A percentile compares a stretch with the other conserved stretches of the same genome.
Conservation (phyloP, 1,140 invertebrate genomes). For the Pantala flavescens region DNA sequence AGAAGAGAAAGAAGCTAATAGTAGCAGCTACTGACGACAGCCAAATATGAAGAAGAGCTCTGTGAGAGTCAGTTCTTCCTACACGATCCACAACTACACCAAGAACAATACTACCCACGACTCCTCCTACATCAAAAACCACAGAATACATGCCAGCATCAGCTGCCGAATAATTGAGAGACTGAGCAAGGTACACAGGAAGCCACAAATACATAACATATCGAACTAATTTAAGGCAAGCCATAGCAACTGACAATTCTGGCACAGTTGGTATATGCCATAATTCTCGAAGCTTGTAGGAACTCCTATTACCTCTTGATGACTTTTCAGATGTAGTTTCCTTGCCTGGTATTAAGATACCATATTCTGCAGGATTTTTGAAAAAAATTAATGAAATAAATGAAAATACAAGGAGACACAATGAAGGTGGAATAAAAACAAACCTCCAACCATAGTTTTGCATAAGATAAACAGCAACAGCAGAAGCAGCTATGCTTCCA, state of each 20-base stretch:
- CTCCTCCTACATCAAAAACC: conserved; percentile 43
- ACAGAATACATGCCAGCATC: conserved; percentile 41
- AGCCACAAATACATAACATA: conserved; percentile 47
- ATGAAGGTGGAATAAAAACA: conserved; percentile 34
- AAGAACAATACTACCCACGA: conserved; percentile 37
- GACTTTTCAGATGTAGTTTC: conserved; percentile 20
- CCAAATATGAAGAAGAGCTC: conserved; percentile 35
- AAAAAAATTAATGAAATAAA: conserved; percentile 33
- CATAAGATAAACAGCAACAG: conserved; percentile 39
- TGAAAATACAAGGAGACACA: conserved; percentile 33
- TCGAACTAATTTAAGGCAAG: conserved; percentile 42
- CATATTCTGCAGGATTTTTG: conserved; percentile 33
- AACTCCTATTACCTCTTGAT: background rate
- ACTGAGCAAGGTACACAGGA: conserved; percentile 39
- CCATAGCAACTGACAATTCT: conserved; percentile 39
- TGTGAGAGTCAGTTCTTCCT: conserved; percentile 27
- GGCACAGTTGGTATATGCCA: conserved; percentile 34
- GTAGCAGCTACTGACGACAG: conserved; percentile 34
- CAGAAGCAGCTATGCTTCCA: conserved; percentile 41
- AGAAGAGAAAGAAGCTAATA: conserved; percentile 34
- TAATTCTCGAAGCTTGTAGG: conserved; percentile 21
- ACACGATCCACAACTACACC: conserved; percentile 35
- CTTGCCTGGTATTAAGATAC: conserved; percentile 33
- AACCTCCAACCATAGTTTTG: conserved; percentile 37
- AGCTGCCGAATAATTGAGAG: conserved; percentile 36